These are phyloP conservation scores for Leptinotarsa tumamoca DNA, from an alignment of 2,888 invertebrate species.

Conservation along the genomic window DNA sequence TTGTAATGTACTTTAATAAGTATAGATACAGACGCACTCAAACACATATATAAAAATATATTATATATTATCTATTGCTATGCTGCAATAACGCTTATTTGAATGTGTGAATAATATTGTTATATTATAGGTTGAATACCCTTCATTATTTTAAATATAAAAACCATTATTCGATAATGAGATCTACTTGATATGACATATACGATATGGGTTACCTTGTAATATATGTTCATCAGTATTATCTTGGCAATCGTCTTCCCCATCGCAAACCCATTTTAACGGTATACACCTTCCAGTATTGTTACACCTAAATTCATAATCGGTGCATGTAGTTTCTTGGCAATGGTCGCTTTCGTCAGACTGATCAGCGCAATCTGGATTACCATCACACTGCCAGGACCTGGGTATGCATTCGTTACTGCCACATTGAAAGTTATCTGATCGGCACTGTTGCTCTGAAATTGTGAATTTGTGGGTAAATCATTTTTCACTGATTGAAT, in stretches of 20 bases:
- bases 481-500: not conserved
- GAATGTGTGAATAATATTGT: too few species aligned
- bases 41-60: too few species aligned
- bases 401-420: constrained; percentile 73
- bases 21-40: too few species aligned
- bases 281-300: constrained; percentile 79
- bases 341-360: constrained; percentile 74
- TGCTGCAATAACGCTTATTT: too few species aligned
- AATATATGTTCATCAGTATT: constrained; percentile 72
- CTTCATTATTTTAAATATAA: too few species aligned
- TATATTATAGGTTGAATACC: too few species aligned
- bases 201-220: constrained; percentile 38
- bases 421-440: constrained; percentile 71
- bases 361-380: constrained; percentile 71
- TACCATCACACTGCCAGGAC: constrained; percentile 69
- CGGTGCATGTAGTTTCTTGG: constrained; percentile 68
- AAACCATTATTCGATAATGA: too few species aligned
- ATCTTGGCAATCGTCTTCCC: constrained; percentile 75
- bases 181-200: too few species aligned
- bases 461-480: not conserved
- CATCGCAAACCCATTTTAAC: constrained; percentile 78
- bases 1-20: too few species aligned
- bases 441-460: constrained; percentile 61
- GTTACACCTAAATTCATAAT: constrained; percentile 72
- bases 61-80: too few species aligned